A percentile compares a stretch with the other conserved stretches of the same genome.
phyloP scores from a whole-genome alignment of 92 coral and sea anemone species.

The Epizoanthus fatuus region DNA sequence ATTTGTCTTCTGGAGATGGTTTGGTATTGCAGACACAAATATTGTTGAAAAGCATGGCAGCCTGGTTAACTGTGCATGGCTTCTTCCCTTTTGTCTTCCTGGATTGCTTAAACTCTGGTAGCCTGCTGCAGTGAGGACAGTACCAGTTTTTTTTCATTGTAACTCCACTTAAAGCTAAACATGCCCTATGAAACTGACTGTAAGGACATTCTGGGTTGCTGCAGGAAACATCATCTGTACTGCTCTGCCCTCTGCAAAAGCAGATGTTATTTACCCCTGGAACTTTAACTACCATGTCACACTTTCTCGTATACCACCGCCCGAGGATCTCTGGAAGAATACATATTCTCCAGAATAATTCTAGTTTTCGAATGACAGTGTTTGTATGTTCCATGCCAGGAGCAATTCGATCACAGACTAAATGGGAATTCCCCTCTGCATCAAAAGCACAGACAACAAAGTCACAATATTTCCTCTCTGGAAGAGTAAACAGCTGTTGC shows the following conservation, averaged over 20 bases:
- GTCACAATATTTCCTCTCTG: conserved; percentile 11
- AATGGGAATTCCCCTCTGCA: not conserved
- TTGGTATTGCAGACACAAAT: conserved; percentile 31
- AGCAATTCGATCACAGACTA: conserved; percentile 50
- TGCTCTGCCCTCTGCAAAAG: conserved; percentile 59
- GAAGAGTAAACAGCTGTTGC: conserved; percentile 57
- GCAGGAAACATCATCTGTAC: conserved; percentile 44
- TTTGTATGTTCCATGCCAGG: conserved; percentile 50
- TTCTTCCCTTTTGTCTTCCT: conserved; percentile 27
- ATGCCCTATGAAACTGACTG: conserved; percentile 54
- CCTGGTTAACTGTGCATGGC: conserved; percentile 21
- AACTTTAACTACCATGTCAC: conserved; percentile 27
- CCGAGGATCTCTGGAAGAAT: conserved; percentile 74
- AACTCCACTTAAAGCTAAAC: conserved; percentile 55
- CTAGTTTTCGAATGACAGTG: conserved; percentile 56
- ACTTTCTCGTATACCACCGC: conserved; percentile 72
- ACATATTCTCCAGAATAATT: conserved; percentile 69
- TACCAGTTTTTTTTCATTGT: conserved; percentile 70
- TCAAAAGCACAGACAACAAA: conserved; percentile 26
- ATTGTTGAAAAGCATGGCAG: conserved; percentile 24
- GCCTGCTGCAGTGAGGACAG: conserved; percentile 63
- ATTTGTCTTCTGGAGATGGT: too few species aligned
- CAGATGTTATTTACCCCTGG: conserved; percentile 46
- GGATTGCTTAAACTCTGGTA: conserved; percentile 62
- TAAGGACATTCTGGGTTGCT: conserved; percentile 67